Evolutionary conservation across 2,113 vertebrate genomes (phyloP).

Genomic region (Triplophysa tibetana): DNA sequence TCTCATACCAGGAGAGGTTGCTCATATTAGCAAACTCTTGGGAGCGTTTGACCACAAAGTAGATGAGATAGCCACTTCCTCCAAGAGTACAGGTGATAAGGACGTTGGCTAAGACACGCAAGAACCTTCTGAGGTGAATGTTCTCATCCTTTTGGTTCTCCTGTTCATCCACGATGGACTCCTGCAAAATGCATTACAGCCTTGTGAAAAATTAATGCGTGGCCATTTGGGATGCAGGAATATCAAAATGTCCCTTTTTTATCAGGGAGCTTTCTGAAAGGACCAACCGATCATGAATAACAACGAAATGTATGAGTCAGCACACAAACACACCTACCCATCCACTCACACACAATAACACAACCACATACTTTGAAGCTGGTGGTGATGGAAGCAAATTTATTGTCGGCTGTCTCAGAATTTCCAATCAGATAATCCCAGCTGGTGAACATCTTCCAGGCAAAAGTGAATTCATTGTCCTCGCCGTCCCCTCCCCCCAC

Average conservation of each 20-base stretch:
- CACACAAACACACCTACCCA: conserved; percentile 3
- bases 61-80: conserved; percentile 97
- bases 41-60: conserved; percentile 95
- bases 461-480: conserved; percentile 87
- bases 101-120: conserved; percentile 90
- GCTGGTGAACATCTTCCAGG: conserved; percentile 99
- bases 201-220: background rate
- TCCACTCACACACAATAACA: background rate
- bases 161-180: conserved; percentile 97
- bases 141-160: conserved; percentile 98
- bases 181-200: conserved; percentile 71
- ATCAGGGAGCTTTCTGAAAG: background rate
- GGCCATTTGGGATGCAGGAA: background rate
- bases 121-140: conserved; percentile 90
- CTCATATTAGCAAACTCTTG: conserved; percentile 90
- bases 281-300: background rate
- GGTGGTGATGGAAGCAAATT: conserved; percentile 95
- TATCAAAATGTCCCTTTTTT: background rate
- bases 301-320: background rate
- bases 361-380: conserved; percentile 89
- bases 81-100: conserved; percentile 93
- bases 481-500: conserved; percentile 86
- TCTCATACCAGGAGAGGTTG: conserved; percentile 94
- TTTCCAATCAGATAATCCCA: conserved; percentile 99
- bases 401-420: conserved; percentile 95